Base-by-base conservation (phyloP, 1,140 invertebrate species). In the Thaumatotibia leucotreta region DNA sequence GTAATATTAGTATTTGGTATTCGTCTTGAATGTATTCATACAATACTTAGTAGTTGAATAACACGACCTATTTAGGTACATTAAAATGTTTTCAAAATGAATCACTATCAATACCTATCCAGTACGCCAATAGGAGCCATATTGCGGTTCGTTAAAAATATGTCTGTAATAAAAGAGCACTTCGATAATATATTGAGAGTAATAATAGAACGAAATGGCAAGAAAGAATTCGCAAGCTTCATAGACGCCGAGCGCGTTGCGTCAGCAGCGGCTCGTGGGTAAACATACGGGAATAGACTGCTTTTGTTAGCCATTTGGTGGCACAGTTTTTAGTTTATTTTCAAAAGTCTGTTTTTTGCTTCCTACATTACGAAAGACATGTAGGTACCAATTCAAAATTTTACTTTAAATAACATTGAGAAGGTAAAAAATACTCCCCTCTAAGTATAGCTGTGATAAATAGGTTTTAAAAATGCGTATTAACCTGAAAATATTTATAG, bases 291-390 rank as follows among this genome's bases (percentile, higher is more conserved):
- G 11, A 58, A 58, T 58, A 58, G 24, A 58, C n/a, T n/a, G 35
- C 61, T 24, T 63, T 58, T 58, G 52, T 58, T 58, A 27, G n/a
- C 52, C 52, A 58, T 58, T 58, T 58, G 52, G 52, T 58, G 52
- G 52, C 22, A 29, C 10, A 10, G 20, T 24, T 52, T 27, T n/a
- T 45, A 45, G 14, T 20, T 45, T 45, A 45, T 45, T 45, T 45
- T 45, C n/a, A 6, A 45, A 45, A 45, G n/a, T 35, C 33, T 4
- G 10, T 20, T 17, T 45, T 45, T 45, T 14, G 17, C 11, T 45
- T 45, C 39, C 39, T 8, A 45, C 17, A 11, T 17, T 29, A 2
- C 6, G 27, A 29, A 29, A 29, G 27, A 29, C 6, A n/a, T n/a
- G n/a, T n/a, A n/a, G n/a, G n/a, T n/a, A n/a, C n/a, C n/a, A n/a